phyloP scores from a whole-genome alignment of 2,113 vertebrate genomes.

The Tylochromis polylepis region DNA sequence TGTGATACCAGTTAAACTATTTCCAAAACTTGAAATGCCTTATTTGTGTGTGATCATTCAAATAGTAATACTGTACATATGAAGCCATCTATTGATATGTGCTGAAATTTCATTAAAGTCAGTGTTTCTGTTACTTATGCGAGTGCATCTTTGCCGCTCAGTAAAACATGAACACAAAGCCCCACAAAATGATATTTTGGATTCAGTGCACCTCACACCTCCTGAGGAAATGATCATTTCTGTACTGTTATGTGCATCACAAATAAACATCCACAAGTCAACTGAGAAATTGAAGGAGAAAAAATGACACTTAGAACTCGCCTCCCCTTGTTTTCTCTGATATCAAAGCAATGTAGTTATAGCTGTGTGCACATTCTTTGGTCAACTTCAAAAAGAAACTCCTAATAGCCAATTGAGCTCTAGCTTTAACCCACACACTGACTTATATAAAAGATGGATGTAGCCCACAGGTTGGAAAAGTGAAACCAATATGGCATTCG shows the following conservation, averaged over 20 bases:
- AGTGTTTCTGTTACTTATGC: constrained; percentile 37
- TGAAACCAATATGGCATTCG: background rate
- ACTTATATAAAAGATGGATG: background rate
- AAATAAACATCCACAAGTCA: background rate
- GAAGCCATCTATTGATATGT: constrained; percentile 52
- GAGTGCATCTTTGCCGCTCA: constrained; percentile 13
- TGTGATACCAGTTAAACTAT: constrained; percentile 47
- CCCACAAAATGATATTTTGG: background rate
- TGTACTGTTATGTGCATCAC: fast-evolving
- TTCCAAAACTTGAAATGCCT: constrained; percentile 72
- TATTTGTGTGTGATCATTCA: constrained; percentile 65
- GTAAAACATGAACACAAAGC: background rate
- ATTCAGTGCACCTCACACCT: background rate
- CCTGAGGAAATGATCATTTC: background rate
- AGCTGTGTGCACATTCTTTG: background rate
- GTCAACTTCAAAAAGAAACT: background rate
- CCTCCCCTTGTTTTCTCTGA: background rate
- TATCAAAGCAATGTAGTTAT: background rate
- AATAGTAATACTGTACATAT: constrained; percentile 54
- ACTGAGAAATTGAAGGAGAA: fast-evolving
- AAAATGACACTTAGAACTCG: background rate
- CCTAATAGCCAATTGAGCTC: background rate
- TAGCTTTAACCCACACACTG: background rate
- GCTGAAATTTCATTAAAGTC: constrained; percentile 60
- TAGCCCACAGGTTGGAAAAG: background rate